Percentiles rank a stretch among this genome's conserved stretches.
Evolutionary conservation across 2,797 vertebrate species (phyloP).

Genomic region (Enteromius mattozi): DNA sequence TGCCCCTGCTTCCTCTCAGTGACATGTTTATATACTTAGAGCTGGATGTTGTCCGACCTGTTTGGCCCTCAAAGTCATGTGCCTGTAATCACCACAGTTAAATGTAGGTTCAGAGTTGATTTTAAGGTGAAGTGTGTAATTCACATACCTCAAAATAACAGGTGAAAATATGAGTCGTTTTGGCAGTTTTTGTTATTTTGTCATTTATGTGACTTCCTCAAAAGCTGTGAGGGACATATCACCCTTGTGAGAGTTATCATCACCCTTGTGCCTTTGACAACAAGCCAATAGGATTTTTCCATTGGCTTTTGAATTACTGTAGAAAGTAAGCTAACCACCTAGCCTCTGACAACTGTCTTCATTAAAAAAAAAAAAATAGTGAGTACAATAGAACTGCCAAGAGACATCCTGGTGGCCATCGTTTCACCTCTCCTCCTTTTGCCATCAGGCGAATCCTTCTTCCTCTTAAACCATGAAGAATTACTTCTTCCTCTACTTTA

Average conservation of each 20-base stretch:
- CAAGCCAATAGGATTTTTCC: not conserved
- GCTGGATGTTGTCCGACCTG: not conserved
- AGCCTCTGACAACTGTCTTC: not conserved
- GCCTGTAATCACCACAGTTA: slow-evolving; percentile 4
- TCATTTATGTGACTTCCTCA: not conserved
- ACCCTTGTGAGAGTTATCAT: not conserved
- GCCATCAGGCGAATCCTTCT: not conserved
- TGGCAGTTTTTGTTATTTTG: not conserved
- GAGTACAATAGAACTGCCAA: not conserved
- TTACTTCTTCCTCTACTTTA: not conserved
- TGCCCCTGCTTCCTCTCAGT: not conserved
- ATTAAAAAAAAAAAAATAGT: too few relatives aligned
- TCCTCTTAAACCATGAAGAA: slow-evolving; percentile 15
- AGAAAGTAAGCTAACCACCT: not conserved
- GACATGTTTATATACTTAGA: slow-evolving; percentile 10
- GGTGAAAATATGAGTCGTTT: not conserved
- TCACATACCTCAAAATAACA: not conserved
- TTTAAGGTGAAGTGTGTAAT: not conserved
- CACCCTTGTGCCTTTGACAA: not conserved
- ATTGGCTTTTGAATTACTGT: not conserved
- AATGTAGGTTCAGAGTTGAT: not conserved
- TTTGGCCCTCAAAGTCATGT: not conserved
- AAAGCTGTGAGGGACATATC: not conserved
- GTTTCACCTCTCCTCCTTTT: not conserved
- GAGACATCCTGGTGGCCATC: not conserved